These are phyloP conservation scores for Oryzias celebensis DNA, from an alignment of 2,113 vertebrate genomes.

Conservation along the genomic window DNA sequence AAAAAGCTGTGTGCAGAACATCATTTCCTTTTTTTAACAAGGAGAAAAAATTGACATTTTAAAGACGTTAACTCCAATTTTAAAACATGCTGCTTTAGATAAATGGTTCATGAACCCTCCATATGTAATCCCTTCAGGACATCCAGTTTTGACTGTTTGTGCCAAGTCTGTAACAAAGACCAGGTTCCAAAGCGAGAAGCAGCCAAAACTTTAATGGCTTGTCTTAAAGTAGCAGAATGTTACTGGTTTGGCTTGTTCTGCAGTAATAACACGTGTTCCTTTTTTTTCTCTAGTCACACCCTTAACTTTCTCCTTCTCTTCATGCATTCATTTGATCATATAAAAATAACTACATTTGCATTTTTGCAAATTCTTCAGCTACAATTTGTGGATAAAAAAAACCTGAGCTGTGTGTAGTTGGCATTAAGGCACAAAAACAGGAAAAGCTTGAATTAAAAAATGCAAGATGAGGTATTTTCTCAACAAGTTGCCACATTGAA, in stretches of 20 bases:
- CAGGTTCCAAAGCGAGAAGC: neutral
- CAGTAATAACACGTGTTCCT: conserved; percentile 4
- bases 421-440: too few species aligned
- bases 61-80: too few species aligned
- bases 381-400: neutral
- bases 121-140: neutral
- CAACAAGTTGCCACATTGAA: neutral
- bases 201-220: conserved; percentile 15
- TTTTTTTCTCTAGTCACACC: conserved; percentile 10
- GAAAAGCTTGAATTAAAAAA: too few species aligned
- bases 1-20: too few species aligned
- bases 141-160: neutral
- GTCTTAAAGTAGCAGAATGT: conserved; percentile 7
- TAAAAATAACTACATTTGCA: conserved; percentile 1
- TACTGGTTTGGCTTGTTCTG: conserved; percentile 10
- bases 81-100: too few species aligned
- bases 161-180: neutral
- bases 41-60: too few species aligned
- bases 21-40: too few species aligned
- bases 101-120: too few species aligned
- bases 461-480: too few species aligned
- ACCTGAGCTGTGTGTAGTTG: too few species aligned
- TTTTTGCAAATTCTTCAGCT: neutral
- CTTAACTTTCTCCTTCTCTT: conserved; percentile 19
- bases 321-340: conserved; percentile 40